Evolutionary conservation across 2,888 invertebrate species (phyloP).

Genomic region (Rosalia funebris): DNA sequence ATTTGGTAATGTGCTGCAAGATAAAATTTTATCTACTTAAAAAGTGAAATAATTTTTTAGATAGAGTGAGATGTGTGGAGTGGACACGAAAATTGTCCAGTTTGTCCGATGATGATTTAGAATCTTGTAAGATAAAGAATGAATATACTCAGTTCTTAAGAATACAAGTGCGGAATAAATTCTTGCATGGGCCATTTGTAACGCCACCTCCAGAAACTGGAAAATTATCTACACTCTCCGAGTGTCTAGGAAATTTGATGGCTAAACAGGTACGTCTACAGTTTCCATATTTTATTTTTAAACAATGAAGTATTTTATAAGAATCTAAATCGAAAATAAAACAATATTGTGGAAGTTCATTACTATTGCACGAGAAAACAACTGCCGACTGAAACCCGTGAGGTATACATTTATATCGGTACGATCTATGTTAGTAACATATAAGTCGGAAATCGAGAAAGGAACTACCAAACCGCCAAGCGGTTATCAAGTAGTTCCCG

Average conservation of each 20-base stretch:
- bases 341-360: too few relatives aligned
- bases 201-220: constrained; percentile 62
- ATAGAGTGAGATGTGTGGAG: constrained; percentile 67
- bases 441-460: too few relatives aligned
- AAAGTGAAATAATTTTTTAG: constrained; percentile 51
- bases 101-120: constrained; percentile 63
- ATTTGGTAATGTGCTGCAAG: constrained; percentile 55
- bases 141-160: constrained; percentile 67
- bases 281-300: not conserved
- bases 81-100: constrained; percentile 66
- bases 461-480: too few relatives aligned
- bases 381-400: too few relatives aligned
- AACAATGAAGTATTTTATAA: too few relatives aligned
- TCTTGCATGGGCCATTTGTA: constrained; percentile 65
- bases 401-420: too few relatives aligned
- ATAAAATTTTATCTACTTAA: not conserved
- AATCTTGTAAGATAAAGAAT: constrained; percentile 64
- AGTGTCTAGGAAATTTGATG: constrained; percentile 64
- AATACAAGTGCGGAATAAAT: constrained; percentile 65
- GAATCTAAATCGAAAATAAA: too few relatives aligned
- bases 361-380: too few relatives aligned
- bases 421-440: too few relatives aligned
- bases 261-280: constrained; percentile 50
- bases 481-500: too few relatives aligned
- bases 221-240: constrained; percentile 62